A percentile compares a stretch with the other conserved stretches of the same genome.
Evolutionary conservation across 2,113 vertebrate genomes (phyloP).

Genomic region (Aegypius monachus): DNA sequence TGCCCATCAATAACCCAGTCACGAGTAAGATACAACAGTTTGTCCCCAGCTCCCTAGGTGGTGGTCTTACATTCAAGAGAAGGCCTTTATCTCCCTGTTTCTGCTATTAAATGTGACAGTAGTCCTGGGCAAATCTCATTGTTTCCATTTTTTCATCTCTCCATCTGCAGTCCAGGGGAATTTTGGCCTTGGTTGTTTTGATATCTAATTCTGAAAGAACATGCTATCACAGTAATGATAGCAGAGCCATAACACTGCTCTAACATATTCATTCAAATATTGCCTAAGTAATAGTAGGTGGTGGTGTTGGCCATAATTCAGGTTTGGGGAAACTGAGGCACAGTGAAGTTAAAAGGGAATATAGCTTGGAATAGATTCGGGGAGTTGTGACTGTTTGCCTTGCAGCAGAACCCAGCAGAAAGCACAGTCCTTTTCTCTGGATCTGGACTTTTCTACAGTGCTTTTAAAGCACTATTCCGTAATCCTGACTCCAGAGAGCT

Average conservation of each 20-base stretch:
- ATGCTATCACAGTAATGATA: not conserved
- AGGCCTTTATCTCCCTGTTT: not conserved
- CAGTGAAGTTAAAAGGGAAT: not conserved
- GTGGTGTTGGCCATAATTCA: not conserved
- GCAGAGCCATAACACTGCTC: not conserved
- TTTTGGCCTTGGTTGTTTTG: not conserved
- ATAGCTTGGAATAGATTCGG: not conserved
- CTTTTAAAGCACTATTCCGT: not conserved
- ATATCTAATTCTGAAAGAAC: not conserved
- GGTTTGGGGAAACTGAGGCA: not conserved
- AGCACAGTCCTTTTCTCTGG: not conserved
- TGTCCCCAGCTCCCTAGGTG: not conserved
- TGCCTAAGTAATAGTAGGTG: not conserved
- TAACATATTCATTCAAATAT: not conserved
- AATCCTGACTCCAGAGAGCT: not conserved
- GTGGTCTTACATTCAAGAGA: not conserved
- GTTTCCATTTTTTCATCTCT: not conserved
- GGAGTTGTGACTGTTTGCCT: not conserved
- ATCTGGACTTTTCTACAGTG: not conserved
- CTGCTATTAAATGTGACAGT: not conserved
- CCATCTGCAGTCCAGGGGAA: not conserved
- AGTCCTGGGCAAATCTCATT: not conserved
- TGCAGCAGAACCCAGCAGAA: not conserved
- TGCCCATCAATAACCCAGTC: not conserved
- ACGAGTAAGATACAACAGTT: not conserved